Evolutionary conservation across 1,140 invertebrate genomes (phyloP).

Genomic region (Mycetomoellerius zeteki): DNA sequence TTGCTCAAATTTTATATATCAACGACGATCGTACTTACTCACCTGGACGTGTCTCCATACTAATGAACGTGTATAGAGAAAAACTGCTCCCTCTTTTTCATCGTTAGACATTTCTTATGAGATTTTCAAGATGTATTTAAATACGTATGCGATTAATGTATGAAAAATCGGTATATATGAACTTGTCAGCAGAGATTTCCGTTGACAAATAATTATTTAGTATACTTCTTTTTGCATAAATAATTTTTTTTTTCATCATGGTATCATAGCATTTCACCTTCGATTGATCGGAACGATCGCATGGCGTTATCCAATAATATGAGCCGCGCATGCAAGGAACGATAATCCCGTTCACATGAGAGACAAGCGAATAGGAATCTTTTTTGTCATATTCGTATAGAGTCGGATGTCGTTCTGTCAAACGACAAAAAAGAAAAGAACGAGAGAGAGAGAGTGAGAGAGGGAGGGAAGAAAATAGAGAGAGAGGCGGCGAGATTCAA

Average conservation of each 20-base stretch:
- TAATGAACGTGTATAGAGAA: conserved; percentile 38
- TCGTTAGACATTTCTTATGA: conserved; percentile 35
- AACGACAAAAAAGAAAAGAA: conserved; percentile 12
- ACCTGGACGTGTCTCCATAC: not conserved
- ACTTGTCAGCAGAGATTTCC: conserved; percentile 13
- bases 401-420: conserved; percentile 40
- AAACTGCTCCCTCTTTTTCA: conserved; percentile 10
- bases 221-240: not conserved
- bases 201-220: not conserved
- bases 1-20: conserved; percentile 32
- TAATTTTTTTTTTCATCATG: not conserved
- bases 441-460: not conserved
- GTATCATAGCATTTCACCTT: not conserved
- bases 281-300: conserved; percentile 23
- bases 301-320: conserved; percentile 8
- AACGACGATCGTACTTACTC: conserved; percentile 30
- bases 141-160: conserved; percentile 29
- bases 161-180: not conserved
- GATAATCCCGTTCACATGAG: not conserved
- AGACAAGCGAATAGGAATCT: conserved; percentile 7
- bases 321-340: not conserved
- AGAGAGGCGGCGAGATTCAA: conserved; percentile 46
- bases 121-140: conserved; percentile 21
- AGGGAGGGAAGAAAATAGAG: not conserved
- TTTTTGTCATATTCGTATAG: conserved; percentile 37